Base-by-base conservation (phyloP, 2,888 invertebrate species). In the Minunthozetes semirufus region DNA sequence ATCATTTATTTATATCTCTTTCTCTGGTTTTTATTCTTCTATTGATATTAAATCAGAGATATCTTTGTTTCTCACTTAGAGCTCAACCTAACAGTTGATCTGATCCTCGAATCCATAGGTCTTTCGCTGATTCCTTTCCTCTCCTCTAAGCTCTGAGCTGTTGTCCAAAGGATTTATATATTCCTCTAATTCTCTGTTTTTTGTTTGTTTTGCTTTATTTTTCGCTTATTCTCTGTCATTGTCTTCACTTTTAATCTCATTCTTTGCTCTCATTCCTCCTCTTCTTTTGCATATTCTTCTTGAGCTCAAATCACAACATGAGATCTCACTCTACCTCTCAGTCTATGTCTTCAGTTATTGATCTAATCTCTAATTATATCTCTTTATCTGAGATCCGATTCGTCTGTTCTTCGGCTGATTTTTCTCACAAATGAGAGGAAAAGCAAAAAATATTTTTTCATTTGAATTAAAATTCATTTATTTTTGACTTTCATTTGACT, bases 131-230 rank as follows among this genome's bases (percentile, higher is more conserved):
- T 50, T 17, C 50, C 50, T 50, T 50, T 19, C 19, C 50, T 56
- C 25, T 56, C 22, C 22, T 56, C 22, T 56, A 42, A 42, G 5
- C 56, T 25, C 56, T 56, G 56, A 56, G 19, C 56, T 56, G 56
- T 56, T 56, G 56, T 56, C 25, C 56, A 56, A 56, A 56, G 56
- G 56, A 56, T 56, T 56, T 56, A 56, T 56, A 22, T 56, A 56
- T 56, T 56, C 13, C 22, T 22, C 22, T 56, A 19, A 22, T 50
- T 19, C 19, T 19, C 9, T 50, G 50, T 50, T n/a, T 50, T 50
- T 50, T 19, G 50, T 19, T 56, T 56, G 4, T 3, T 56, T 22
- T 25, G 25, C 56, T 56, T 22, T 56, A 22, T 56, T 13, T 56
- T 56, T 56, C 19, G 11, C 25, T 56, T 56, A 22, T 56, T 11